Percentiles rank a stretch among this genome's conserved stretches.
Conservation (phyloP, 2,797 vertebrate species). For the Myioborus melanocephalus region DNA sequence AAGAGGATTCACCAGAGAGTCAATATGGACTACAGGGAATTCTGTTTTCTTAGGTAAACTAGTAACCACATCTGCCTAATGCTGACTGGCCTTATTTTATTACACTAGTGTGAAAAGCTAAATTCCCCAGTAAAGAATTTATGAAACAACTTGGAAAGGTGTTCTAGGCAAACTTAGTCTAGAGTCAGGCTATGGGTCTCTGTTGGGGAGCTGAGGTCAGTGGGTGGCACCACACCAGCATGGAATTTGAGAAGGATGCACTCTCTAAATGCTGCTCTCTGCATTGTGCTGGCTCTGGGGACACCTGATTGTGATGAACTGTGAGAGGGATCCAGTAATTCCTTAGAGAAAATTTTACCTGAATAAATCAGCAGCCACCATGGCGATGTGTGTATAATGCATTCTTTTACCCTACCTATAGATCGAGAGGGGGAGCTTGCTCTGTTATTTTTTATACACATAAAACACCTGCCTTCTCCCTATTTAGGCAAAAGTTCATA, state of each 20-base stretch:
- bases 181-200: not conserved
- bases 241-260: not conserved
- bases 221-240: rapidly evolving
- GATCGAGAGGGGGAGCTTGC: too few relatives aligned
- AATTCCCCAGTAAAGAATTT: not conserved
- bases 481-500: not conserved
- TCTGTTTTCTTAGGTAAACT: not conserved
- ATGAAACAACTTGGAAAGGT: not conserved
- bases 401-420: not conserved
- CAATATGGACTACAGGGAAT: not conserved
- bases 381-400: not conserved
- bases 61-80: not conserved
- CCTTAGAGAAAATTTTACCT: not conserved
- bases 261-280: not conserved
- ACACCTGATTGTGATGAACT: not conserved
- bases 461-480: not conserved
- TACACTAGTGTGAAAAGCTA: not conserved
- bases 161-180: not conserved
- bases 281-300: not conserved
- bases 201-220: not conserved
- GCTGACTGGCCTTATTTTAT: not conserved
- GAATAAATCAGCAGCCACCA: not conserved
- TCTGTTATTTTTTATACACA: not conserved
- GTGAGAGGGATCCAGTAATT: not conserved
- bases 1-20: not conserved